Percentiles rank a stretch among this genome's conserved stretches.
These are phyloP conservation scores for Cinclus mexicanus DNA, from an alignment of 2,113 vertebrate genomes.

Conservation along the genomic window DNA sequence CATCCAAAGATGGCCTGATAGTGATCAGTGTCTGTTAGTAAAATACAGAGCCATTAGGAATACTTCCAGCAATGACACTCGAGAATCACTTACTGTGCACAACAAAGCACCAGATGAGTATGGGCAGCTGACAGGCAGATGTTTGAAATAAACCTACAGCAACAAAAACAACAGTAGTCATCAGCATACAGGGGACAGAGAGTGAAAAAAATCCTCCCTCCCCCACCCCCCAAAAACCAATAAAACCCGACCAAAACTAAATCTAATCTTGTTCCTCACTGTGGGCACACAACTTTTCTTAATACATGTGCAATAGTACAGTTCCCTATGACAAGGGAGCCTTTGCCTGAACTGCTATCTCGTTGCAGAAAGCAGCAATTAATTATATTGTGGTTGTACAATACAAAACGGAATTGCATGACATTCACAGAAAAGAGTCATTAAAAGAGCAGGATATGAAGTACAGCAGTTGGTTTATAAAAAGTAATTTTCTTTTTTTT, in stretches of 20 bases:
- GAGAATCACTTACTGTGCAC: background rate
- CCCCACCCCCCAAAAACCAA: background rate
- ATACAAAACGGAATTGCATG: background rate
- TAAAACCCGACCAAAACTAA: background rate
- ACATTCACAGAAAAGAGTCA: background rate
- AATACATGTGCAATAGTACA: rapidly evolving
- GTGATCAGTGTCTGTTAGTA: background rate
- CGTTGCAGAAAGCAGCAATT: rapidly evolving
- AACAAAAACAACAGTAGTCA: background rate
- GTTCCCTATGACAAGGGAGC: background rate
- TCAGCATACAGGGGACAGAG: background rate
- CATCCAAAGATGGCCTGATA: background rate
- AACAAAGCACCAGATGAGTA: background rate
- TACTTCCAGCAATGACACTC: background rate
- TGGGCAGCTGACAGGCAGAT: background rate
- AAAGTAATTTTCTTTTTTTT: background rate
- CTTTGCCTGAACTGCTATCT: background rate
- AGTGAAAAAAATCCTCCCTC: background rate
- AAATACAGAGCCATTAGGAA: background rate
- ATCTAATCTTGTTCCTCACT: background rate
- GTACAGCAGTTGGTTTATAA: background rate
- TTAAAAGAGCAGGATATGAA: background rate
- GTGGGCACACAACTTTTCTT: background rate
- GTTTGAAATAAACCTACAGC: background rate
- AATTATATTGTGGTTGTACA: background rate